Evolutionary conservation across 2,113 vertebrate genomes (phyloP), one percentile per base, ranked within the genome.

Genomic region (Bos javanicus): DNA sequence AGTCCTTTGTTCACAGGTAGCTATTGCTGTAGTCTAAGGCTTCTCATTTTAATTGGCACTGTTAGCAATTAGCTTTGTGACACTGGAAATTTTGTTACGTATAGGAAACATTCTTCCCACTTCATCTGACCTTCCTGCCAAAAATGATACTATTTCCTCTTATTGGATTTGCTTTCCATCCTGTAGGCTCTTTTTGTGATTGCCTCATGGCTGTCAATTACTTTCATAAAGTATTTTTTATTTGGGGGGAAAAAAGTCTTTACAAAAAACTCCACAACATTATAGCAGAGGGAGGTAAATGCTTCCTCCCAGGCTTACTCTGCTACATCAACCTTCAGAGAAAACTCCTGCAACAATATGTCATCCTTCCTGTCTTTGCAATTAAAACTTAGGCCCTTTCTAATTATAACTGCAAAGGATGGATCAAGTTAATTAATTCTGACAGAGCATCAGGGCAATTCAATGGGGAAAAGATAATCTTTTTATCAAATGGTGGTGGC

Each of bases 71-170:
- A 14, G n/a, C 43, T 92, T 76, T 83, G 19, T 56, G 80, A 94
- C 54, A 64, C 64, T 74, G 30, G 62, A 94, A 91, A 84, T 82
- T 64, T 36, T 78, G n/a, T 90, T 36, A 62, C 60, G 28, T 82
- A 11, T 2, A 87, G 56, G 57, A 94, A 84, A 87, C 74, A 83
- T 94, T 78, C 85, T 92, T 62, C 33, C 67, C 11, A 46, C n/a
- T 50, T 90, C 76, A 92, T 59, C 43, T 87, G 48, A 92, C 43
- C 54, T 90, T 71, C 60, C 80, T 74, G 48, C 71, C 74, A 64
- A 90, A 93, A 94, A 81, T 39, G 50, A 87, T n/a, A 94, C 71
- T 21, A 62, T 85, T 64, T 93, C 86, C 57, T 96, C 12, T 80
- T 67, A 62, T 1, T 87, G 71, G 71, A 94, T 93, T 91, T 87